Evolutionary conservation across 2,797 vertebrate genomes (phyloP), one percentile per base, ranked within the genome.

Genomic region (Masticophis lateralis): DNA sequence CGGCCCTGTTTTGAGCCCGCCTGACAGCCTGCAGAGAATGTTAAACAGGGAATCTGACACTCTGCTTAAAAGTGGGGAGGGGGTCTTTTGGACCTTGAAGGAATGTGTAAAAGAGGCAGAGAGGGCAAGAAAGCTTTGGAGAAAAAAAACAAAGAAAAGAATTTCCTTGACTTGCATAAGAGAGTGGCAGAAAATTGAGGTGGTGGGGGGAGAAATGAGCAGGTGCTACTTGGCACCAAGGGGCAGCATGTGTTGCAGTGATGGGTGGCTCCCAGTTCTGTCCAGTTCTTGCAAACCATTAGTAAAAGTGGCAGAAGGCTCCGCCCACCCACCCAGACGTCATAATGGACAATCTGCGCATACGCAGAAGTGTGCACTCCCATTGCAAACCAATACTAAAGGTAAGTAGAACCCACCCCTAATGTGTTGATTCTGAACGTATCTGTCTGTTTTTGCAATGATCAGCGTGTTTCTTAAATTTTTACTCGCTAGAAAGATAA

Each of bases 41-140:
- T 95, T 97, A 97, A 97, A 96, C 94, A 97, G 96, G 94, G 95
- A 95, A 96, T 95, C 93, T 1, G 0, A 91, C 92, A 89, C 96
- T 69, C 93, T 0, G 11, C 74, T 92, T 91, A 96, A n/a, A 83
- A 57, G 51, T 37, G 53, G 2, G 53, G 28, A 47, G 91, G 92
- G 92, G 95, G 96, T 97, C 94, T 96, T 97, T 96, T 96, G 96
- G 96, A 96, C 97, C 96, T 97, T 96, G 96, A 96, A 94, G 93
- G 93, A 95, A 87, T 66, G 93, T 96, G 95, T 91, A 90, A 95
- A 92, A n/a, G 92, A 95, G 86, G 69, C 61, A 96, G 91, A 92
- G 0, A 0, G 66, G 86, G 92, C 94, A 94, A 88, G 74, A 25
- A 51, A 94, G 87, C 88, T 94, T 92, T 55, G 55, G 83, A 93